A percentile compares a stretch with the other conserved stretches of the same genome.
These are phyloP conservation scores for Argopecten irradians DNA, from an alignment of 1,140 invertebrate genomes.

Conservation along the genomic window DNA sequence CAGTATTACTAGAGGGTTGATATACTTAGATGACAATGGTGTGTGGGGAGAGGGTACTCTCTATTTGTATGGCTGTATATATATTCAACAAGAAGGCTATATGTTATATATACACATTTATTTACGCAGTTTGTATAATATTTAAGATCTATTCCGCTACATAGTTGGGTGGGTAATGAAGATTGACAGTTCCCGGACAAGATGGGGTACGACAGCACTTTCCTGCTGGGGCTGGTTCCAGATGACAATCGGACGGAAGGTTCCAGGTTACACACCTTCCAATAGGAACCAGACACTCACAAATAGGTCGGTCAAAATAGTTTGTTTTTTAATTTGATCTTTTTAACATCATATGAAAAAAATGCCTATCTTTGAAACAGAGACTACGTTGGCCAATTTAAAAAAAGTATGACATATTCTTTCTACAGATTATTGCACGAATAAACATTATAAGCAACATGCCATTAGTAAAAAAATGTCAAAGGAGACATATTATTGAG, in stretches of 20 bases:
- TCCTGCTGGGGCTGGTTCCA: conserved; percentile 52
- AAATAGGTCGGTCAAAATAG: not conserved
- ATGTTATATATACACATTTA: too few species aligned
- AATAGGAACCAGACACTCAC: not conserved
- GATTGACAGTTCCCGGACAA: conserved; percentile 50
- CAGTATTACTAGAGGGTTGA: too few species aligned
- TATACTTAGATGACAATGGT: too few species aligned
- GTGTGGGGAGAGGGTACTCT: too few species aligned
- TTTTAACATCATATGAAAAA: not conserved
- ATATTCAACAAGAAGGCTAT: too few species aligned
- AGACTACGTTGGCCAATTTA: not conserved
- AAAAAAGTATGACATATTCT: not conserved
- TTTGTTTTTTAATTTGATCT: too few species aligned
- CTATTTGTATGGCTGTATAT: too few species aligned
- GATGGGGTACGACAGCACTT: conserved; percentile 60
- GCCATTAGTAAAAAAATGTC: not conserved
- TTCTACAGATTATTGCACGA: not conserved
- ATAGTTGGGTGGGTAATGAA: conserved; percentile 57
- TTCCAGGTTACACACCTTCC: conserved; percentile 60
- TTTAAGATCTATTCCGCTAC: not conserved
- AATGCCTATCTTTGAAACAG: not conserved
- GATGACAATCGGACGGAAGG: conserved; percentile 54
- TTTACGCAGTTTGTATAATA: too few species aligned
- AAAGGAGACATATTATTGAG: too few species aligned
- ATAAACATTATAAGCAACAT: not conserved